A percentile compares a stretch with the other conserved stretches of the same genome.
These are phyloP conservation scores for Onychostoma macrolepis DNA, from an alignment of 2,113 vertebrate species.

Conservation along the genomic window DNA sequence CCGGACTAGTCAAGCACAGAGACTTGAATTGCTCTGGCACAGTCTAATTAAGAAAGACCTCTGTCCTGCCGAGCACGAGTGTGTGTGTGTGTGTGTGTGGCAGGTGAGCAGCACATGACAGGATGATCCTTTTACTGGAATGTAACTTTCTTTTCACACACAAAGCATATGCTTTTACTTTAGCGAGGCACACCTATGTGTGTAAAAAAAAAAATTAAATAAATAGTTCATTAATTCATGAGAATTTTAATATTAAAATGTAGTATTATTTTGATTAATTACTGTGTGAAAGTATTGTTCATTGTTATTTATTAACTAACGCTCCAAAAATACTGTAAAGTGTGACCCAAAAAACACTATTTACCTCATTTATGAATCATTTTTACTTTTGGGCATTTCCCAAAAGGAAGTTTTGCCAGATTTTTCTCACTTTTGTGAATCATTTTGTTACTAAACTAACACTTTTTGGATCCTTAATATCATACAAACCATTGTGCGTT, in stretches of 20 bases:
- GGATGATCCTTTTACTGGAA: not conserved
- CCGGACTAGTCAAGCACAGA: constrained; percentile 44
- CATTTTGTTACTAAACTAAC: not conserved
- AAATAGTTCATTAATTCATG: no score
- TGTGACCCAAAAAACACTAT: no score
- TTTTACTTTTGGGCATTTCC: not conserved
- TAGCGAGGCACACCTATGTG: no score
- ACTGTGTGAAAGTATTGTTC: no score
- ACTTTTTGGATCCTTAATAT: not conserved
- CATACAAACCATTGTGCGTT: not conserved
- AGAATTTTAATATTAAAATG: no score
- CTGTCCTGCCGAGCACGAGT: constrained; percentile 6
- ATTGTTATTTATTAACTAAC: no score
- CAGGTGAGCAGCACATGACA: constrained; percentile 28
- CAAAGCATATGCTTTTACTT: not conserved
- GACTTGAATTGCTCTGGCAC: constrained; percentile 41
- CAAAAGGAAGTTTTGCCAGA: not conserved
- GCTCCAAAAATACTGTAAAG: no score
- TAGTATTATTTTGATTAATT: no score
- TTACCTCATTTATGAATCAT: not conserved
- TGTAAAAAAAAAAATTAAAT: no score
- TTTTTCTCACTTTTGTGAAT: not conserved
- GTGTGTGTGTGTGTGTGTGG: constrained; percentile 5
- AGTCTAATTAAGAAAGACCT: constrained; percentile 26
- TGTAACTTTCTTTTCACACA: not conserved